phyloP scores from a whole-genome alignment of 1,140 invertebrate species.

The Aphaenogaster rudis region DNA sequence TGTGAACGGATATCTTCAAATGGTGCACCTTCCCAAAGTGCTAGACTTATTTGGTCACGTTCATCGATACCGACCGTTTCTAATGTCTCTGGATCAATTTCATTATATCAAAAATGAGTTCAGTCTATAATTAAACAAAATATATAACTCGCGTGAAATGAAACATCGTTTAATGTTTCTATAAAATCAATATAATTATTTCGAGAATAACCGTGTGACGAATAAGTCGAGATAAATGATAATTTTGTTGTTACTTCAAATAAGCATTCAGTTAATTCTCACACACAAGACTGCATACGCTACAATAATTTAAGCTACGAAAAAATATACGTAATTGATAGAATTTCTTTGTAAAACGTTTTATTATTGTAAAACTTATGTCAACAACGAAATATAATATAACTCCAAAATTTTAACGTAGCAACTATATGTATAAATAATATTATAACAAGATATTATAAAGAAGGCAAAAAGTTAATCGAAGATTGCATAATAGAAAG shows the following conservation, averaged over 20 bases:
- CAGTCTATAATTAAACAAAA: constrained; percentile 3
- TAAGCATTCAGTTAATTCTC: background rate
- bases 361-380: background rate
- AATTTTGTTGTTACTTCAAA: background rate
- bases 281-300: background rate
- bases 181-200: too few species aligned
- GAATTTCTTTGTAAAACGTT: background rate
- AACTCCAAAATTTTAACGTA: background rate
- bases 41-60: background rate
- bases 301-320: background rate
- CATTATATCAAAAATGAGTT: constrained; percentile 35
- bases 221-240: background rate
- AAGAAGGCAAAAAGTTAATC: background rate
- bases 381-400: background rate
- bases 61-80: background rate
- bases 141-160: too few species aligned
- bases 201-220: too few species aligned
- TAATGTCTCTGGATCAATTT: background rate
- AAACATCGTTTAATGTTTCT: too few species aligned
- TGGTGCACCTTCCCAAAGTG: background rate
- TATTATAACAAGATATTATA: background rate
- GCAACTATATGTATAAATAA: background rate
- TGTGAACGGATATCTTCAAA: constrained; percentile 14
- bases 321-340: background rate
- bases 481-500: background rate